Evolutionary conservation across 2,888 invertebrate species (phyloP).

Genomic region (Mantis religiosa): DNA sequence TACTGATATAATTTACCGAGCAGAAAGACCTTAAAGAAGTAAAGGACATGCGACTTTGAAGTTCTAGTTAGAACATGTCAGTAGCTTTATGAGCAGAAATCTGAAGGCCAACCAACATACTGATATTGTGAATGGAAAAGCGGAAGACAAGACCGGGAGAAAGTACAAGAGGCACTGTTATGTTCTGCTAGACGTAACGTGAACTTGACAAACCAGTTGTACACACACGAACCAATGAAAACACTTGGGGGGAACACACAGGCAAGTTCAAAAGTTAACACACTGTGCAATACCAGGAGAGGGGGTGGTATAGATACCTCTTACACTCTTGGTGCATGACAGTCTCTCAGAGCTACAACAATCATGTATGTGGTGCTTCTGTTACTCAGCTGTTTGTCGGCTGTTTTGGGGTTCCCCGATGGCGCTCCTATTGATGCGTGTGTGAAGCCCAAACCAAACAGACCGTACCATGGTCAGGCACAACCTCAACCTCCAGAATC

Average conservation of each 20-base stretch:
- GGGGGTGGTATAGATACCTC: background rate
- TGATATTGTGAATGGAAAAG: background rate
- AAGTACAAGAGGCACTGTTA: background rate
- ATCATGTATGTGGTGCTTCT: background rate
- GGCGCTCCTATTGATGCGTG: conserved; percentile 78
- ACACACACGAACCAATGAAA: background rate
- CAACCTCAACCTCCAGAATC: conserved; percentile 59
- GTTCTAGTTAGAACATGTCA: too few species aligned
- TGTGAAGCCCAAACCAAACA: conserved; percentile 69
- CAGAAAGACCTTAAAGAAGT: too few species aligned
- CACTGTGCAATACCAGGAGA: background rate
- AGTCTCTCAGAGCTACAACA: background rate
- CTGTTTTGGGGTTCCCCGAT: conserved; percentile 60
- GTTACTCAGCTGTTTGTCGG: background rate
- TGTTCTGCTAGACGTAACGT: background rate
- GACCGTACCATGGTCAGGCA: conserved; percentile 73
- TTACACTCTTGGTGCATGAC: background rate
- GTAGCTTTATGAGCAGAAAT: too few species aligned
- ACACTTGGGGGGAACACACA: background rate
- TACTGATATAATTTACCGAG: too few species aligned
- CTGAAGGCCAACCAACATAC: too few species aligned
- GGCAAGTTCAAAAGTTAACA: background rate
- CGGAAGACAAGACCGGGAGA: background rate
- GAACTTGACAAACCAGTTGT: background rate
- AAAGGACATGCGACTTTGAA: too few species aligned